Evolutionary conservation across 2,888 invertebrate species (phyloP).

Genomic region (Acanthococcus lagerstroemiae): DNA sequence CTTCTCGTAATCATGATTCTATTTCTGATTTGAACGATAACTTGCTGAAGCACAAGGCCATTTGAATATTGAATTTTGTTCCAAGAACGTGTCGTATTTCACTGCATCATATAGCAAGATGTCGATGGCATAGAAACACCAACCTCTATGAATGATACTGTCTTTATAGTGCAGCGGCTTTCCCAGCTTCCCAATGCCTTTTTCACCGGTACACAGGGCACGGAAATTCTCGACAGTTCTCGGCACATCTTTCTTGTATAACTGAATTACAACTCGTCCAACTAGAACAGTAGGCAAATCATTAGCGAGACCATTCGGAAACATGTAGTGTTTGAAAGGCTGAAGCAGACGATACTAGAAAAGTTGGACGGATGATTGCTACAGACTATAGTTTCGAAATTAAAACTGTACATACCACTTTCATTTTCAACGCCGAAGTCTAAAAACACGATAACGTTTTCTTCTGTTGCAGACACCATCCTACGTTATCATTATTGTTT

Average conservation of each 20-base stretch:
- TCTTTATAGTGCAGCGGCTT: constrained; percentile 78
- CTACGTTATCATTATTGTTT: too few species aligned
- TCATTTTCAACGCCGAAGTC: constrained; percentile 59
- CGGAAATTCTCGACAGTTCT: constrained; percentile 86
- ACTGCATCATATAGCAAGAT: too few species aligned
- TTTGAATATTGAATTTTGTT: too few species aligned
- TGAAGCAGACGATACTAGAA: too few species aligned
- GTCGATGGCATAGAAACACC: too few species aligned
- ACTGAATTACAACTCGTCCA: constrained; percentile 74
- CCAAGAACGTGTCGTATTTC: too few species aligned
- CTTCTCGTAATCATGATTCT: too few species aligned
- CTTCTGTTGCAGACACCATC: constrained; percentile 1
- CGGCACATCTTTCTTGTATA: constrained; percentile 73
- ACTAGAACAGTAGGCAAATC: constrained; percentile 45
- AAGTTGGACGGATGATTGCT: too few species aligned
- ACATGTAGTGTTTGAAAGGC: too few species aligned
- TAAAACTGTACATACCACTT: constrained; percentile 49
- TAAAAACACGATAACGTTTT: constrained; percentile 59
- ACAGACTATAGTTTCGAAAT: constrained; percentile 15
- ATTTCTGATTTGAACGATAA: too few species aligned
- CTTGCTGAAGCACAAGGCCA: too few species aligned
- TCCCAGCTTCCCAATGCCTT: constrained; percentile 56
- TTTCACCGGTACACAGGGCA: constrained; percentile 83
- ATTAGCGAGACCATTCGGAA: not conserved
- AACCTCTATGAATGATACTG: constrained; percentile 67